Evolutionary conservation across 37 sponge, comb jelly and placozoan species (phyloP), one percentile per base, ranked within the genome.

Genomic region (Hormiphora californensis): DNA sequence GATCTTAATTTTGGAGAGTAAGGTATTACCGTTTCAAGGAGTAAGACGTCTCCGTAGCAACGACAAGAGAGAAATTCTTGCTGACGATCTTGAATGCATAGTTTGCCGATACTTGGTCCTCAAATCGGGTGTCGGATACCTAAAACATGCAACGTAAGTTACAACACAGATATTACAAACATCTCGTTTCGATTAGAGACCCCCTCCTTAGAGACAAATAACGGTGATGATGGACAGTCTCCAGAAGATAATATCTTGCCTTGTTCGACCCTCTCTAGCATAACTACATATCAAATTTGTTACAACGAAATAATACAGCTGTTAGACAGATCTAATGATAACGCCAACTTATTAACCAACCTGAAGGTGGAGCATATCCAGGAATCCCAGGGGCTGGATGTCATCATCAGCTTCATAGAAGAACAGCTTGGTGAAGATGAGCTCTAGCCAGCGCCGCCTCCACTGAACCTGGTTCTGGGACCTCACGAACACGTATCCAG

Each of bases 371-470:
- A 65, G 67, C 67, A 65, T 65, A 31, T 65, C 67, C 21, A 65
- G 37, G 37, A 39, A 19, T 11, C 67, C 67, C 7, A 65, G 37
- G 8, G 67, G 67, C 17, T 65, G 32, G 4, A 65, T 38, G 30
- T 65, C 67, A 65, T 65, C 67, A 31, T 65, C 67, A 3, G 67
- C 37, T 38, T 65, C 67, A 39, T 65, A 65, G 67, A 65, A 65
- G 67, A 65, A 65, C 38, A 65, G 67, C 28, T 65, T 65, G 30
- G 67, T 36, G 67, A 65, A 65, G 67, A 65, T 65, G 37, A 65
- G 67, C 35, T 65, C 67, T 7, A 65, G 67, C 67, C 67, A 65
- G 1, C 67, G 21, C 17, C 67, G 32, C 37, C 67, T 65, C 67
- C 67, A 65, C 35, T 65, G 67, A 4, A 39, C 15, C 9, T 38